Evolutionary conservation across 2,797 vertebrate genomes (phyloP).

Genomic region (Lophotriccus pileatus): DNA sequence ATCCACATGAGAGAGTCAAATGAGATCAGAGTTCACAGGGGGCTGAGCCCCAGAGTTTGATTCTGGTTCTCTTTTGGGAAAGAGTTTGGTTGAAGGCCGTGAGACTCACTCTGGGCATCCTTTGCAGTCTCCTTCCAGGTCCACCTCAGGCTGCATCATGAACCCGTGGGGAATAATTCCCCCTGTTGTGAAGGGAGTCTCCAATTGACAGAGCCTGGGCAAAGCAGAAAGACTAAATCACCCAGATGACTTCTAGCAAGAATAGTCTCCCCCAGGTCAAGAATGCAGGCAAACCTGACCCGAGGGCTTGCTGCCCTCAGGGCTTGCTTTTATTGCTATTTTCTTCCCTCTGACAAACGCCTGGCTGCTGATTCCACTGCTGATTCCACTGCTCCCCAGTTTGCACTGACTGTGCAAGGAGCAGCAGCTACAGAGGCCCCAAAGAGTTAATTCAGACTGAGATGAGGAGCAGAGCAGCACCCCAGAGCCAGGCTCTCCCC

Average conservation of each 20-base stretch:
- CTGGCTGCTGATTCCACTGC: background rate
- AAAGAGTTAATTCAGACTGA: background rate
- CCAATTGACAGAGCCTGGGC: background rate
- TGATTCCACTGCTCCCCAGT: background rate
- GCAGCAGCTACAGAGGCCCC: background rate
- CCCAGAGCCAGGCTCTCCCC: background rate
- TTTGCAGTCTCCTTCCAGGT: background rate
- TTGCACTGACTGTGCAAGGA: background rate
- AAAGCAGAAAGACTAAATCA: background rate
- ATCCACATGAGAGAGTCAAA: background rate
- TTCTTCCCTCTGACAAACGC: background rate
- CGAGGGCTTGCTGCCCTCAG: slow-evolving; percentile 4
- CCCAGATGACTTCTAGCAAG: background rate
- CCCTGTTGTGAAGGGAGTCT: background rate
- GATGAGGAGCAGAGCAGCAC: background rate
- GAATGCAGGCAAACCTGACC: slow-evolving; percentile 54
- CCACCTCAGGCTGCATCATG: background rate
- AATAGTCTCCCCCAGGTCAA: slow-evolving; percentile 19
- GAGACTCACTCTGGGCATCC: background rate
- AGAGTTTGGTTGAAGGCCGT: background rate
- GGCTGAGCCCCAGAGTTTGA: background rate
- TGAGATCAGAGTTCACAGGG: background rate
- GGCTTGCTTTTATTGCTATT: slow-evolving; percentile 32
- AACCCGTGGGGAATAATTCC: background rate
- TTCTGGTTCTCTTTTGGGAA: background rate